Evolutionary conservation across 2,113 vertebrate species (phyloP), one percentile per base, ranked within the genome.

Genomic region (Struthidea cinerea): DNA sequence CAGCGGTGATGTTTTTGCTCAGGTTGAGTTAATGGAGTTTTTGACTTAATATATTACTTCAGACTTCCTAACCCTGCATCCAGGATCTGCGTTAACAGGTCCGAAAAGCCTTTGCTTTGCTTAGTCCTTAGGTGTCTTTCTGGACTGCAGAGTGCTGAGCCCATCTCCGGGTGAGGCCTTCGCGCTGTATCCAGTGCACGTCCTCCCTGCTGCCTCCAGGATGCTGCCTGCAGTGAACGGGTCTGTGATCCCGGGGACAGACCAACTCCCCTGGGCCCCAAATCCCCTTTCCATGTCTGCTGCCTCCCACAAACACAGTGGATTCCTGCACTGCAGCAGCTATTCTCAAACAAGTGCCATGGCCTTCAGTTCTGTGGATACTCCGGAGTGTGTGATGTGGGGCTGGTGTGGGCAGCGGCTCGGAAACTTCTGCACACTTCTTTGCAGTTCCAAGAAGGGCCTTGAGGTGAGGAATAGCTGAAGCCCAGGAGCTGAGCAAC

Each of bases 341-440:
- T 80, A 24, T 35, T 57, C 49, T 11, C 6, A 3, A 42, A 39
- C 0, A 0, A 23, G 13, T 17, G 32, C 37, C 37, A 35, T 27
- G 41, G 9, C 44, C 63, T 84, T 47, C 71, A 17, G 35, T 22
- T 26, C 76, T 21, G 0, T 9, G 52, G n/a, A 22, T 50, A 8
- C 10, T 35, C 77, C 37, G 0, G 0, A 30, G 35, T 2, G 12
- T 17, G n/a, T 22, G 5, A 10, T 1, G 13, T 44, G 60, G 73
- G 57, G 41, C 50, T 93, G 63, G 16, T 30, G 24, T 37, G 50
- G 52, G 26, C 35, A 39, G 16, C 3, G 55, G 13, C n/a, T 70
- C 46, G 44, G 74, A 53, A 78, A 78, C 8, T 19, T 57, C 55
- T 61, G 28, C 21, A 33, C 27, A 3, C 74, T 68, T 57, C 21